Conservation (phyloP, 2,888 invertebrate genomes). For the Anorthoa munda region DNA sequence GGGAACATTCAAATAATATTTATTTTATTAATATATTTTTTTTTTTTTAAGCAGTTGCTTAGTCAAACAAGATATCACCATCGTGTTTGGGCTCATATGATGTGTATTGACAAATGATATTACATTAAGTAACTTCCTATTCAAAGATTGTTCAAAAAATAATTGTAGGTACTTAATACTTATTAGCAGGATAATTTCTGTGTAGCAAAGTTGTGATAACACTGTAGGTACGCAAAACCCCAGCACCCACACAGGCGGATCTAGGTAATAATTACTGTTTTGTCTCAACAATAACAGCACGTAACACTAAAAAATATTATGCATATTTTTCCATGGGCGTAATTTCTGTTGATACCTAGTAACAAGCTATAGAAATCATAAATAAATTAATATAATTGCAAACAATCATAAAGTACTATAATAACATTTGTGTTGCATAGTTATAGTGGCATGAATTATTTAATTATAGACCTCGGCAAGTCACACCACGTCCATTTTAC, state of each 20-base stretch:
- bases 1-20: too few species aligned
- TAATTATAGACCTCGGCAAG: slow-evolving; percentile 72
- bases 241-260: slow-evolving; percentile 2
- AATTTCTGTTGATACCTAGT: slow-evolving; percentile 43
- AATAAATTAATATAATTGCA: slow-evolving; percentile 68
- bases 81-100: too few species aligned
- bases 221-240: background rate
- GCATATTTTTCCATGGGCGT: slow-evolving; percentile 53
- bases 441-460: slow-evolving; percentile 79
- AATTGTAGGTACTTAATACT: too few species aligned
- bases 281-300: slow-evolving; percentile 21
- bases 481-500: slow-evolving; percentile 53
- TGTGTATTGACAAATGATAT: too few species aligned
- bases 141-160: too few species aligned
- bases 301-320: slow-evolving; percentile 48
- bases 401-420: slow-evolving; percentile 67
- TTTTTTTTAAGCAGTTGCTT: too few species aligned
- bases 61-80: too few species aligned
- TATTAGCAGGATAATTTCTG: background rate
- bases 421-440: slow-evolving; percentile 70
- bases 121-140: too few species aligned
- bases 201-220: background rate
- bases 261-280: slow-evolving; percentile 7
- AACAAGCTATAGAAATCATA: slow-evolving; percentile 55
- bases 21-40: too few species aligned